Conservation (phyloP, 1,140 invertebrate genomes). For the Lasaia peninsularis region DNA sequence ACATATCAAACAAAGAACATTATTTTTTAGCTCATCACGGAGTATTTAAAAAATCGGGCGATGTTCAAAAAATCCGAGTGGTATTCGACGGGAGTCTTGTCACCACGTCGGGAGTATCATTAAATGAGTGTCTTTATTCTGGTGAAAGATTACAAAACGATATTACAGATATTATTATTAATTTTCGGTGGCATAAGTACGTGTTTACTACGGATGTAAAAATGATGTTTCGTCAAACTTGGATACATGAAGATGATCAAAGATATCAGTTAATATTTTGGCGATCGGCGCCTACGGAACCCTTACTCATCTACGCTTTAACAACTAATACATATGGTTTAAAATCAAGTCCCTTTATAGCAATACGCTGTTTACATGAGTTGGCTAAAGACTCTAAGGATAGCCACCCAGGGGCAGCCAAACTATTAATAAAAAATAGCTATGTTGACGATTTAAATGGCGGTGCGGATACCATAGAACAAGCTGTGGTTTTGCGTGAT, state of each 20-base stretch:
- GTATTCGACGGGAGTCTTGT: slow-evolving; percentile 21
- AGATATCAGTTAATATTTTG: slow-evolving; percentile 25
- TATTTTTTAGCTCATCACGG: slow-evolving; percentile 24
- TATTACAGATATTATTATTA: slow-evolving; percentile 18
- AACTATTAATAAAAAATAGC: slow-evolving; percentile 1
- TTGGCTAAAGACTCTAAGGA: slow-evolving; percentile 11
- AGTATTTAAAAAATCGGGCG: slow-evolving; percentile 22
- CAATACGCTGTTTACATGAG: slow-evolving; percentile 23
- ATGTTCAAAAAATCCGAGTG: slow-evolving; percentile 18
- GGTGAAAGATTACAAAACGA: slow-evolving; percentile 22
- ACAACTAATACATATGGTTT: slow-evolving; percentile 24
- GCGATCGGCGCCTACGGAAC: slow-evolving; percentile 18
- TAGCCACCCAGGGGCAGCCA: neutral
- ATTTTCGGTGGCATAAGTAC: slow-evolving; percentile 16
- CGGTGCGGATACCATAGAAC: slow-evolving; percentile 4
- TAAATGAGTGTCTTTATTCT: slow-evolving; percentile 20
- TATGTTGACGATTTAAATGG: slow-evolving; percentile 14
- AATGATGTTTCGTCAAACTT: slow-evolving; percentile 23
- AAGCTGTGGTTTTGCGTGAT: neutral
- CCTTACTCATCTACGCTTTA: slow-evolving; percentile 17
- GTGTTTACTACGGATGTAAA: slow-evolving; percentile 21
- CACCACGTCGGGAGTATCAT: slow-evolving; percentile 14
- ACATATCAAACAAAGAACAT: slow-evolving; percentile 13
- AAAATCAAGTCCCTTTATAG: slow-evolving; percentile 22
- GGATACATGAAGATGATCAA: slow-evolving; percentile 20